These are phyloP conservation scores for Cylindroiulus punctatus DNA, from an alignment of 2,888 invertebrate species.

Conservation along the genomic window DNA sequence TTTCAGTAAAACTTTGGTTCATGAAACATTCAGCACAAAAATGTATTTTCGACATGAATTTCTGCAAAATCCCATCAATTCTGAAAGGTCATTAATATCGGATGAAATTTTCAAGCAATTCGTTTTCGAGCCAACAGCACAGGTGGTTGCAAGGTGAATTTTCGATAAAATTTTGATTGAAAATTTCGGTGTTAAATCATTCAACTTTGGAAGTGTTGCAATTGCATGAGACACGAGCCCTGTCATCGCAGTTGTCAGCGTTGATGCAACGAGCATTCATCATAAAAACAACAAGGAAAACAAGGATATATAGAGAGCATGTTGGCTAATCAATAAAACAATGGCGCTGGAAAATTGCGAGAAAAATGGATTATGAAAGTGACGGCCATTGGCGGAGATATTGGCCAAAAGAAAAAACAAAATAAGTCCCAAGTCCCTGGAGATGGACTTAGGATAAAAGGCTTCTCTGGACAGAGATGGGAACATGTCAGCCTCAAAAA, in stretches of 20 bases:
- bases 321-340: neutral
- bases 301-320: neutral
- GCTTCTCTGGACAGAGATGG: neutral
- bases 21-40: no score
- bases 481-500: neutral
- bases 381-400: neutral
- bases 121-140: no score
- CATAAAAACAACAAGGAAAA: neutral
- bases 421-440: neutral
- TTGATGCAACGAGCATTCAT: neutral
- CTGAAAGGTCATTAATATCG: no score
- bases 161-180: no score
- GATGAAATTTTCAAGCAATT: no score
- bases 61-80: no score
- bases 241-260: neutral
- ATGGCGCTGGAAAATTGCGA: neutral
- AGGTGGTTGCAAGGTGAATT: no score
- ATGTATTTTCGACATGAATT: no score
- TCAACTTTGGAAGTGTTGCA: no score
- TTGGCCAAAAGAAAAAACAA: neutral
- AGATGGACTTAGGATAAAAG: slow-evolving; percentile 20
- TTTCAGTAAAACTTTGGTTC: no score
- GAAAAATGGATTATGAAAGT: neutral
- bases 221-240: no score
- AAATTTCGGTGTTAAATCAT: no score